These are phyloP conservation scores for Pomatorhinus ruficollis DNA, from an alignment of 2,113 vertebrate species.

Conservation along the genomic window DNA sequence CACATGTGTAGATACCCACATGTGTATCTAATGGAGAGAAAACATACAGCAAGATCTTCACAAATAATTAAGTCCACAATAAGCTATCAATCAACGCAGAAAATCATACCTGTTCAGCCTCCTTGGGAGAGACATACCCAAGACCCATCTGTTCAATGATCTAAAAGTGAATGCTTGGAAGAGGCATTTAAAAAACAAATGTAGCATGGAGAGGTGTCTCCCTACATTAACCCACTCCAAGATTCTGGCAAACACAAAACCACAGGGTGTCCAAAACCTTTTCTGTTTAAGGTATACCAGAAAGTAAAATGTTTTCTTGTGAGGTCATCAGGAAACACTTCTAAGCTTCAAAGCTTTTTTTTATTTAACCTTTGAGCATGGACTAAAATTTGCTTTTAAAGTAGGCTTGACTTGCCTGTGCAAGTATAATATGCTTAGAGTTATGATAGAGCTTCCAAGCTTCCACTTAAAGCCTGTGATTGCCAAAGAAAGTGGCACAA, in stretches of 20 bases:
- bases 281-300: neutral
- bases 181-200: slow-evolving; percentile 3
- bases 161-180: neutral
- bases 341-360: neutral
- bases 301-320: neutral
- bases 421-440: neutral
- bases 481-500: neutral
- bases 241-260: neutral
- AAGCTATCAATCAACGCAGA: neutral
- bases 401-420: neutral
- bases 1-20: neutral
- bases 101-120: neutral
- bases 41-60: neutral
- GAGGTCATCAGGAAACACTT: neutral
- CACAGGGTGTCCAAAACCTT: neutral
- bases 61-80: neutral
- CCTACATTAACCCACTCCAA: neutral
- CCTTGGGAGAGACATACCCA: neutral
- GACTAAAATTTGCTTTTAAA: neutral
- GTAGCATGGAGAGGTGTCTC: neutral
- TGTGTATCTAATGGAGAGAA: neutral
- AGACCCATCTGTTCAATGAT: neutral
- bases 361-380: neutral
- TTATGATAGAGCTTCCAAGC: neutral
- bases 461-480: neutral